Percentiles rank a stretch among this genome's conserved stretches.
Conservation (phyloP, 2,888 invertebrate species). For the Ophion slaviceki region DNA sequence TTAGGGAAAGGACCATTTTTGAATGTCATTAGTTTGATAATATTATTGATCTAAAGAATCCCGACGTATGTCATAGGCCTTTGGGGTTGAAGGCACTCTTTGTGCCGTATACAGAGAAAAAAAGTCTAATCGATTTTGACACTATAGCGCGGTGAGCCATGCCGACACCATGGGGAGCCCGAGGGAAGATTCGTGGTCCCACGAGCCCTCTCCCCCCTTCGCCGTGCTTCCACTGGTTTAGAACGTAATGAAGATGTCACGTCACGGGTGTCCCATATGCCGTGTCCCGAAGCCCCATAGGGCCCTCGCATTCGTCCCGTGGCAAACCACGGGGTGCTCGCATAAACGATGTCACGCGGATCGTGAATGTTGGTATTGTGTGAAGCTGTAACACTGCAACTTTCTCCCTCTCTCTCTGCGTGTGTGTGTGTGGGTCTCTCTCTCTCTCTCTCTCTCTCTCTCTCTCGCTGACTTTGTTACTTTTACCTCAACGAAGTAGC, state of each 20-base stretch:
- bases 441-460: constrained; percentile 8
- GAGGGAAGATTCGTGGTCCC: constrained; percentile 59
- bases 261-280: constrained; percentile 77
- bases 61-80: constrained; percentile 3
- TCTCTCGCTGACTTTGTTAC: constrained; percentile 19
- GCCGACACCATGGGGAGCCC: constrained; percentile 62
- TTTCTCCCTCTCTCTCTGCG: constrained; percentile 7
- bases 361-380: constrained; percentile 64
- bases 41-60: constrained; percentile 4
- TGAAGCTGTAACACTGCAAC: constrained; percentile 39
- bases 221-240: constrained; percentile 17
- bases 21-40: constrained; percentile 10
- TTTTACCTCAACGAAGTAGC: constrained; percentile 44
- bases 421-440: background rate
- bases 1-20: background rate
- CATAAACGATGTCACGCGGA: constrained; percentile 80
- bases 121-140: constrained; percentile 73
- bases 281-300: constrained; percentile 63
- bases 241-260: constrained; percentile 81
- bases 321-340: constrained; percentile 79
- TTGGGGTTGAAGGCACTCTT: constrained; percentile 3
- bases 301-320: constrained; percentile 73
- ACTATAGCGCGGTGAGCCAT: constrained; percentile 66
- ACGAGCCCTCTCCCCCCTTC: constrained; percentile 17
- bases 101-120: constrained; percentile 33